Evolutionary conservation across 2,888 invertebrate genomes (phyloP).

Genomic region (Agrochola lychnidis): DNA sequence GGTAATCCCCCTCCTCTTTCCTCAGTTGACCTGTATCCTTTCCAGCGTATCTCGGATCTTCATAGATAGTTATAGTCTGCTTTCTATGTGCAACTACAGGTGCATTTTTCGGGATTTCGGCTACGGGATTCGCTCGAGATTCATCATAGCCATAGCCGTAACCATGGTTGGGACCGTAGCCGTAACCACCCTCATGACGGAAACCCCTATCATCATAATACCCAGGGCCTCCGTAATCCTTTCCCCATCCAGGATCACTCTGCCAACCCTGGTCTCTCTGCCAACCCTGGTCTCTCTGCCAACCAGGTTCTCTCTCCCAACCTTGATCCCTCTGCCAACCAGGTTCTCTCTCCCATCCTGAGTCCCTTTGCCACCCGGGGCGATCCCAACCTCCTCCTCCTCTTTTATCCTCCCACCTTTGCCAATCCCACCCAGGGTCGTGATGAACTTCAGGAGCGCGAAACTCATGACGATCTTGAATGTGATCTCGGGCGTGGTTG

Average conservation of each 20-base stretch:
- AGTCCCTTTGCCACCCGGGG: slow-evolving; percentile 71
- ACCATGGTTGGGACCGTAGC: slow-evolving; percentile 83
- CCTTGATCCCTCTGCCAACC: slow-evolving; percentile 63
- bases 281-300: slow-evolving; percentile 75
- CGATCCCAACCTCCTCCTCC: slow-evolving; percentile 72
- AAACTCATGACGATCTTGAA: slow-evolving; percentile 80
- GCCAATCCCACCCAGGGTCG: slow-evolving; percentile 83
- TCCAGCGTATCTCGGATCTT: slow-evolving; percentile 87
- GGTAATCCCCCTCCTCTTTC: slow-evolving; percentile 84
- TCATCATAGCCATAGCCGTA: slow-evolving; percentile 86
- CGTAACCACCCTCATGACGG: slow-evolving; percentile 85
- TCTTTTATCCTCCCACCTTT: slow-evolving; percentile 78
- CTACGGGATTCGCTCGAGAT: slow-evolving; percentile 80
- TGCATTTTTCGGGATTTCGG: slow-evolving; percentile 79
- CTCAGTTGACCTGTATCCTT: slow-evolving; percentile 82
- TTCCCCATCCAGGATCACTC: slow-evolving; percentile 75
- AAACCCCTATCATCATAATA: slow-evolving; percentile 85
- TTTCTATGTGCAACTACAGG: slow-evolving; percentile 86
- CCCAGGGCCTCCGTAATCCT: slow-evolving; percentile 84
- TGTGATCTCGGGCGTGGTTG: slow-evolving; percentile 81
- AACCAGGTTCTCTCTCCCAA: slow-evolving; percentile 72
- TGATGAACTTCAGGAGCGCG: slow-evolving; percentile 73
- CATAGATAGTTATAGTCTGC: slow-evolving; percentile 89
- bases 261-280: slow-evolving; percentile 73
- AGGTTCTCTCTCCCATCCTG: slow-evolving; percentile 72